A percentile compares a stretch with the other conserved stretches of the same genome.
These are phyloP conservation scores for Limnephilus lunatus DNA, from an alignment of 2,888 invertebrate species.

Conservation along the genomic window DNA sequence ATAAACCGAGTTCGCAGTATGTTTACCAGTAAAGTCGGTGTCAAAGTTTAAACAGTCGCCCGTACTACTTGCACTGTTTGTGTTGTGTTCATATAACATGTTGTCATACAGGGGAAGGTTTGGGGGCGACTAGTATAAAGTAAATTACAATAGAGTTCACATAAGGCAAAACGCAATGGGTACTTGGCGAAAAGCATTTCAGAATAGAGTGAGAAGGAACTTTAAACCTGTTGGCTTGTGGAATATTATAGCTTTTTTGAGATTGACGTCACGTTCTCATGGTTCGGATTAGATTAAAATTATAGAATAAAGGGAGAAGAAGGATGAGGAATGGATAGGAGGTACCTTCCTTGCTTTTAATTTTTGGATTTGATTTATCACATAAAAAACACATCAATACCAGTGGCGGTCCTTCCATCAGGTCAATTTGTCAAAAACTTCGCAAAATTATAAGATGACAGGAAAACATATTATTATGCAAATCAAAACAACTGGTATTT, in stretches of 20 bases:
- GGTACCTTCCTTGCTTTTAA: no score
- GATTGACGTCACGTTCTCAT: not conserved
- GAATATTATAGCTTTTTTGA: not conserved
- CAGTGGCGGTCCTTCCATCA: no score
- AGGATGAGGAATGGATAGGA: no score
- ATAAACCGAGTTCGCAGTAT: slow-evolving; percentile 19
- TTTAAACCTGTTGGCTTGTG: not conserved
- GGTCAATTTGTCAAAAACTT: no score
- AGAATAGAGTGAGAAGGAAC: not conserved
- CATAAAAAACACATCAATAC: no score
- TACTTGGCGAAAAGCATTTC: not conserved
- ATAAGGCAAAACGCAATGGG: not conserved
- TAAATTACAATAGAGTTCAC: not conserved
- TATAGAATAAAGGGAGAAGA: no score
- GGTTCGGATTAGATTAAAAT: not conserved
- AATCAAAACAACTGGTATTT: no score
- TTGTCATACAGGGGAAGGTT: not conserved
- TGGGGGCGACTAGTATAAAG: not conserved
- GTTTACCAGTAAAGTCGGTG: slow-evolving; percentile 17
- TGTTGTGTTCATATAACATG: not conserved
- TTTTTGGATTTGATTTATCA: no score
- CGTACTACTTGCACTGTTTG: not conserved
- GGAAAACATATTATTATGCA: no score
- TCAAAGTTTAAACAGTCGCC: not conserved
- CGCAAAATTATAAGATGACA: no score